Evolutionary conservation across 2,888 invertebrate genomes (phyloP).

Genomic region (Zeuzera pyrina): DNA sequence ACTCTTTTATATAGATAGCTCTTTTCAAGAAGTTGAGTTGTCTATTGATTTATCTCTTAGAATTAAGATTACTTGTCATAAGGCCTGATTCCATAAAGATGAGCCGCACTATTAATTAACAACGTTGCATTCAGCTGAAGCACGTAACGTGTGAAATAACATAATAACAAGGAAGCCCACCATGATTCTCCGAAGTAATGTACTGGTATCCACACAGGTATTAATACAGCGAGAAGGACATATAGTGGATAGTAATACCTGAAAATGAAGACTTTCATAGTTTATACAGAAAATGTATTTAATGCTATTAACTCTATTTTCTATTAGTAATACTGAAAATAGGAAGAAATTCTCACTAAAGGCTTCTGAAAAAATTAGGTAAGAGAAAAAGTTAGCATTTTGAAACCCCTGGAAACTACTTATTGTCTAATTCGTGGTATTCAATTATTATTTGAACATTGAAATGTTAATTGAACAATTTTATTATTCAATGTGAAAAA

Average conservation of each 20-base stretch:
- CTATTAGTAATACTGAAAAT: too few species aligned
- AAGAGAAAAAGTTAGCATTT: too few species aligned
- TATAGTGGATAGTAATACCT: conserved; percentile 79
- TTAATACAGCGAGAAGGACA: conserved; percentile 67
- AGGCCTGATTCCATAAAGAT: conserved; percentile 83
- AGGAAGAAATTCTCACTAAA: too few species aligned
- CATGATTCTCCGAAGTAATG: conserved; percentile 79
- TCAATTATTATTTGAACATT: too few species aligned
- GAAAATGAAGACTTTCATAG: conserved; percentile 31
- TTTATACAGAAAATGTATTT: too few species aligned
- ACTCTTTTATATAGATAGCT: too few species aligned
- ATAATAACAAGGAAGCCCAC: conserved; percentile 72
- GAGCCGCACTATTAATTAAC: conserved; percentile 87
- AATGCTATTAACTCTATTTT: too few species aligned
- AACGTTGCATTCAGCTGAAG: conserved; percentile 82
- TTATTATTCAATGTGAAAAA: too few species aligned
- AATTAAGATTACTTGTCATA: conserved; percentile 75
- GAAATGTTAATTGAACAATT: too few species aligned
- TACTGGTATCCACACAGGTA: conserved; percentile 78
- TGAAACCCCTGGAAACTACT: too few species aligned
- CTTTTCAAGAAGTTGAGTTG: not conserved
- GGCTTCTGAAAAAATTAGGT: too few species aligned
- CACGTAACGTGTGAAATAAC: conserved; percentile 76
- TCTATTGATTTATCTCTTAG: not conserved
- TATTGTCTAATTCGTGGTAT: too few species aligned